Conservation (phyloP, 2,113 vertebrate species). For the Pedionomus torquatus region DNA sequence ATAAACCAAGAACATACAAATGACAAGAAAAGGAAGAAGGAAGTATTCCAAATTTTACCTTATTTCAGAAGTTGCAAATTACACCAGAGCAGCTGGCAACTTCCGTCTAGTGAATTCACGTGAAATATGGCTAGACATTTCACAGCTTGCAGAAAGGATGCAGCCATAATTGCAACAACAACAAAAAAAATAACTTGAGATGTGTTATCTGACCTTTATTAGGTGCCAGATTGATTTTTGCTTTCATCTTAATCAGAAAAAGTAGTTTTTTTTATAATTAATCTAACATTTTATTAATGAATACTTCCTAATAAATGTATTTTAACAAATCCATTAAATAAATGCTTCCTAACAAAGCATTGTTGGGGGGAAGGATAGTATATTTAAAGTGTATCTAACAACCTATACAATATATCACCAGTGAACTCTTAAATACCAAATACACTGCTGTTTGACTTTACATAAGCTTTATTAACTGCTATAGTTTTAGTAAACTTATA, state of each 20-base stretch:
- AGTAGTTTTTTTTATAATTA: background rate
- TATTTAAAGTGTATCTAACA: background rate
- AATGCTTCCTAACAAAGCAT: background rate
- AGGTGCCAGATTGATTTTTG: background rate
- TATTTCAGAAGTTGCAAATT: too few relatives aligned
- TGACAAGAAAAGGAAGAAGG: too few relatives aligned
- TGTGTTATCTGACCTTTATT: background rate
- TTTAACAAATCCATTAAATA: background rate
- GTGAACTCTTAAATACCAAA: slow-evolving; percentile 25
- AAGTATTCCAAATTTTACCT: too few relatives aligned
- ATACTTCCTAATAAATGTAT: background rate
- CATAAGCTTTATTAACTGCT: slow-evolving; percentile 44
- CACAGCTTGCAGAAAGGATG: background rate
- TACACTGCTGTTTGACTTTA: background rate
- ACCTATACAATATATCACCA: background rate
- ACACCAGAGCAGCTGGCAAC: too few relatives aligned
- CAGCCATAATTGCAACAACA: background rate
- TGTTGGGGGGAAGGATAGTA: background rate
- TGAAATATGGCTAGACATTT: too few relatives aligned
- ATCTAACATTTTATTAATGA: background rate
- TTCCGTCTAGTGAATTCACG: too few relatives aligned
- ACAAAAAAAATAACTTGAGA: background rate
- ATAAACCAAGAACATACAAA: too few relatives aligned
- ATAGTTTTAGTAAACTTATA: slow-evolving; percentile 33
- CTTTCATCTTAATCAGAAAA: background rate